Evolutionary conservation across 2,888 invertebrate species (phyloP).

Genomic region (Trisateles emortualis): DNA sequence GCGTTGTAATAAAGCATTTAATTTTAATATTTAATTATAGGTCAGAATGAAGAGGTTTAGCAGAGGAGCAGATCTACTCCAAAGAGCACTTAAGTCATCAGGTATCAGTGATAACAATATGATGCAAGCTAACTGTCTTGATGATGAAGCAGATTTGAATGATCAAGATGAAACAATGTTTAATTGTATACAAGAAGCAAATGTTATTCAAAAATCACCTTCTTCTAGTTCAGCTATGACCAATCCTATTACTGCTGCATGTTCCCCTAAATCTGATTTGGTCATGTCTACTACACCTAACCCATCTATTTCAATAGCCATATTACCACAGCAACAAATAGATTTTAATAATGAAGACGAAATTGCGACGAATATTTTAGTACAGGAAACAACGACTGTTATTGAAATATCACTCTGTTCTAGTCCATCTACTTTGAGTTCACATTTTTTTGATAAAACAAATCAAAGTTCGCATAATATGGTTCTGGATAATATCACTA

Average conservation of each 20-base stretch:
- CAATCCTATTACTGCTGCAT: background rate
- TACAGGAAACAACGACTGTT: no score
- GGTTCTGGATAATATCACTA: background rate
- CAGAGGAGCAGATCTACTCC: background rate
- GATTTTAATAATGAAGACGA: no score
- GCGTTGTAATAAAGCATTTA: no score
- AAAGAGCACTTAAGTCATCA: background rate
- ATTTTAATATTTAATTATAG: no score
- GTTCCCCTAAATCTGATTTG: no score
- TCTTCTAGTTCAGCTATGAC: background rate
- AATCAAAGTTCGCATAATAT: background rate
- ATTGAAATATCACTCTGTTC: no score
- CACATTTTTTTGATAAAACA: background rate
- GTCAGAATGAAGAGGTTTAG: background rate
- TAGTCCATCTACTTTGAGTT: background rate
- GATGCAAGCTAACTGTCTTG: background rate
- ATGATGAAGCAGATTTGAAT: background rate
- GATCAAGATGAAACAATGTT: background rate
- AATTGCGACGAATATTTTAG: no score
- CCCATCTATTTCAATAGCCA: no score
- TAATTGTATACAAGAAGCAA: background rate
- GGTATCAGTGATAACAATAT: background rate
- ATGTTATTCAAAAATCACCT: background rate
- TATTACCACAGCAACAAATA: no score
- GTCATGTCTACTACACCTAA: no score